These are phyloP conservation scores for Gorsachius magnificus DNA, from an alignment of 2,797 vertebrate species.

Conservation along the genomic window DNA sequence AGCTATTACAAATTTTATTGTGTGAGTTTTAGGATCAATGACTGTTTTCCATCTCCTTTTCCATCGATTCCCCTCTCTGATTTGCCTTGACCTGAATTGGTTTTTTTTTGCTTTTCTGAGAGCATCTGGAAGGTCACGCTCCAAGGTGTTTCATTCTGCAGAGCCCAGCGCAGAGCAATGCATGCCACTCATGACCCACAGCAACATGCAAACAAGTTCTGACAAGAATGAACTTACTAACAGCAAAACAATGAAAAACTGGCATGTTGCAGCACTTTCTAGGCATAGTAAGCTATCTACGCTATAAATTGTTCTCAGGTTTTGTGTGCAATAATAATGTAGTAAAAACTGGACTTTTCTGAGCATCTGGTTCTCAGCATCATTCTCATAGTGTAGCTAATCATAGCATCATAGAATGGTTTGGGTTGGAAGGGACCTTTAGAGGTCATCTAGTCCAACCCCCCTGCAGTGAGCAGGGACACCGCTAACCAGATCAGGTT, in stretches of 20 bases:
- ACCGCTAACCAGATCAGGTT: no score
- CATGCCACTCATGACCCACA: fast-evolving
- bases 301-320: not conserved
- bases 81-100: not conserved
- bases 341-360: not conserved
- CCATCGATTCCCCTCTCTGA: not conserved
- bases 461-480: no score
- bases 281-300: not conserved
- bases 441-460: no score
- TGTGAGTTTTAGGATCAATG: conserved; percentile 26
- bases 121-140: not conserved
- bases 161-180: not conserved
- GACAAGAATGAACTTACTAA: not conserved
- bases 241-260: not conserved
- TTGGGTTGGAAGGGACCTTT: no score
- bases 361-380: fast-evolving
- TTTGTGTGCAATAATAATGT: not conserved
- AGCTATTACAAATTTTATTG: not conserved
- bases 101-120: not conserved
- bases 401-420: no score
- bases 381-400: not conserved
- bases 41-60: conserved; percentile 13
- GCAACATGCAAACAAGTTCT: not conserved
- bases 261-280: not conserved
- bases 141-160: not conserved